Conservation (phyloP, 2,113 vertebrate genomes). For the Tachysurus fulvidraco region DNA sequence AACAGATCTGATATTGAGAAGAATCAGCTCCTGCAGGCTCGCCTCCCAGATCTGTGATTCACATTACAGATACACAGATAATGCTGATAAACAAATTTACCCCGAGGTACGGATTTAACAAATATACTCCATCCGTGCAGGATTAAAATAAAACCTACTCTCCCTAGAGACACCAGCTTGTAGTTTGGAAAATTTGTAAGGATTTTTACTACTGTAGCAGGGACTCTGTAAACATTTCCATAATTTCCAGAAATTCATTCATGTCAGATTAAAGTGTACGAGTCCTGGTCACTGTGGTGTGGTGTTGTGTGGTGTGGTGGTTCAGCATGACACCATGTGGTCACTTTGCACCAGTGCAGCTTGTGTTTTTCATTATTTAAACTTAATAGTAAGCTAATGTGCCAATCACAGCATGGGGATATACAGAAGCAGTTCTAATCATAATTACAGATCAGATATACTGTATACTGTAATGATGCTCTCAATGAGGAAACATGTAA, state of each 20-base stretch:
- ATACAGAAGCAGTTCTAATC: neutral
- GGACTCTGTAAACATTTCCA: neutral
- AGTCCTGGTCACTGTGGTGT: conserved; percentile 3
- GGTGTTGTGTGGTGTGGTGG: conserved; percentile 27
- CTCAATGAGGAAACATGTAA: neutral
- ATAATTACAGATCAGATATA: neutral
- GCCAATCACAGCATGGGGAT: neutral
- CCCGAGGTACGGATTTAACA: neutral
- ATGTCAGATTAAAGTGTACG: neutral
- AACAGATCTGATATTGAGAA: neutral
- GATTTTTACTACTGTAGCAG: neutral
- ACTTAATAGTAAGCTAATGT: neutral
- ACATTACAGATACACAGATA: neutral
- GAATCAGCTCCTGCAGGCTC: neutral
- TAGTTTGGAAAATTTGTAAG: neutral
- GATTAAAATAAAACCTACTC: neutral
- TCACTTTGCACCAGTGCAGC: conserved; percentile 45
- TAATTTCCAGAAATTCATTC: neutral
- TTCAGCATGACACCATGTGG: conserved; percentile 57
- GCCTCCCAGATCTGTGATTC: neutral
- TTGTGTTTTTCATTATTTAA: neutral
- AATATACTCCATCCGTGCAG: neutral
- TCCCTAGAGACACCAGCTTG: neutral
- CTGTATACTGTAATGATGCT: neutral
- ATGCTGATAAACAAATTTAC: neutral